phyloP scores from a whole-genome alignment of 2,888 invertebrate species.

The Selenia dentaria region DNA sequence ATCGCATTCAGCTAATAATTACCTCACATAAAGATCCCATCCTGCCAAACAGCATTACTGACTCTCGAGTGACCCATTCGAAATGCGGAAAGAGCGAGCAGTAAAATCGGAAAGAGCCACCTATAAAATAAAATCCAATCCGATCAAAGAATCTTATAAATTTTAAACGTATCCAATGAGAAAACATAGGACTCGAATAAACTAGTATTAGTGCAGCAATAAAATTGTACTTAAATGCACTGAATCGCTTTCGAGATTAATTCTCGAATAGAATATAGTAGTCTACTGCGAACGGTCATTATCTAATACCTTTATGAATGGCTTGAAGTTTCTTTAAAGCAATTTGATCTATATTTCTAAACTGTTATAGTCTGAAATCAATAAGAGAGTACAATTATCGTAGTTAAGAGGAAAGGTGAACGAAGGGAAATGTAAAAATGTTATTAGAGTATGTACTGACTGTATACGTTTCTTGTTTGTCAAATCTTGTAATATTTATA shows the following conservation, averaged over 20 bases:
- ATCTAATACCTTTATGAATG: constrained; percentile 27
- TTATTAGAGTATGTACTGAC: no score
- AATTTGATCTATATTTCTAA: constrained; percentile 8
- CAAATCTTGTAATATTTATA: no score
- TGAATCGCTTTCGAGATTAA: constrained; percentile 52
- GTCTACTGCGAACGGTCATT: constrained; percentile 31
- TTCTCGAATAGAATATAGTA: constrained; percentile 45
- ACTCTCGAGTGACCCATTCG: constrained; percentile 27
- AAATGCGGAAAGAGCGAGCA: constrained; percentile 23
- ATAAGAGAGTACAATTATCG: not conserved
- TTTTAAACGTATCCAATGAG: constrained; percentile 31
- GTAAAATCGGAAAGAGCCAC: constrained; percentile 20
- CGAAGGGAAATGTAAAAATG: no score
- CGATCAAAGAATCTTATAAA: constrained; percentile 27
- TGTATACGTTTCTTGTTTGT: no score
- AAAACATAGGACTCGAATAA: constrained; percentile 40
- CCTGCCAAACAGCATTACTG: constrained; percentile 30
- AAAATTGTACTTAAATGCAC: constrained; percentile 54
- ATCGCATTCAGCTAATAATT: constrained; percentile 18
- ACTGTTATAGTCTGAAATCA: constrained; percentile 1
- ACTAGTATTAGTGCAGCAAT: constrained; percentile 49
- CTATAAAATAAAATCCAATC: constrained; percentile 1
- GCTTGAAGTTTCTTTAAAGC: constrained; percentile 3
- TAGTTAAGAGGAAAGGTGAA: no score
- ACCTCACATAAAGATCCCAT: constrained; percentile 25